These are phyloP conservation scores for Dinoponera quadriceps DNA, from an alignment of 1,140 invertebrate species.

Conservation along the genomic window DNA sequence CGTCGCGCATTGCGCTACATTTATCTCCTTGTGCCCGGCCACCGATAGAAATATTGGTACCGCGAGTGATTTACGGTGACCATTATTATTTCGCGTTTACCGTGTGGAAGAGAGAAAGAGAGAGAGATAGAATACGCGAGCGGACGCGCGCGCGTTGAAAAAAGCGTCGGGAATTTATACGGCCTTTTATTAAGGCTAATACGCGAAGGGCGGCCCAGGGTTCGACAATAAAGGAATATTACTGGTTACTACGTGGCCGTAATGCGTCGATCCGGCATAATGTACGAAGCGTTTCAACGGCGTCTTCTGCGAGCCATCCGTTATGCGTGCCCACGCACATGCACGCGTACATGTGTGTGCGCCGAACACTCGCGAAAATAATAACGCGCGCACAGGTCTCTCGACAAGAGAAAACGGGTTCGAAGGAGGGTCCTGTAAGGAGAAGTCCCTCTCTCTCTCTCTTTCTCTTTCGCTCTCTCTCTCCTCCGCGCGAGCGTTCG, in stretches of 20 bases:
- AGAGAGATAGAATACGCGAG: background rate
- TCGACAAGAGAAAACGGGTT: too few species aligned
- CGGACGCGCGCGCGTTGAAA: background rate
- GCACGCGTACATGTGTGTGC: background rate
- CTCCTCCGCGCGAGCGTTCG: too few species aligned
- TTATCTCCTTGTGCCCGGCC: slow-evolving; percentile 17
- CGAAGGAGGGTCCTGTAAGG: too few species aligned
- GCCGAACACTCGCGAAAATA: too few species aligned
- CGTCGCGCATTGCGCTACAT: slow-evolving; percentile 38
- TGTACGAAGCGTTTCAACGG: slow-evolving; percentile 45
- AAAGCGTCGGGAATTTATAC: slow-evolving; percentile 13
- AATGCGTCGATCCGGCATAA: slow-evolving; percentile 37
- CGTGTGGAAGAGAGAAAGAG: too few species aligned
- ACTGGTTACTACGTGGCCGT: slow-evolving; percentile 7
- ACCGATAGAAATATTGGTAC: slow-evolving; percentile 46
- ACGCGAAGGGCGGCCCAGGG: slow-evolving; percentile 33
- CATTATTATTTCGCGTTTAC: slow-evolving; percentile 55
- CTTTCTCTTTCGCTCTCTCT: too few species aligned
- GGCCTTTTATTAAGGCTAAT: slow-evolving; percentile 52
- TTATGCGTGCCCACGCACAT: slow-evolving; percentile 55
- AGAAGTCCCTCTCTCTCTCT: too few species aligned
- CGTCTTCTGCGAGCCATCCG: slow-evolving; percentile 50
- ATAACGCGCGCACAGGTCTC: too few species aligned
- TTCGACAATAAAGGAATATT: slow-evolving; percentile 53
- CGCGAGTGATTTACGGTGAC: slow-evolving; percentile 27